phyloP scores from a whole-genome alignment of 2,797 vertebrate genomes.

The Setipinna tenuifilis region DNA sequence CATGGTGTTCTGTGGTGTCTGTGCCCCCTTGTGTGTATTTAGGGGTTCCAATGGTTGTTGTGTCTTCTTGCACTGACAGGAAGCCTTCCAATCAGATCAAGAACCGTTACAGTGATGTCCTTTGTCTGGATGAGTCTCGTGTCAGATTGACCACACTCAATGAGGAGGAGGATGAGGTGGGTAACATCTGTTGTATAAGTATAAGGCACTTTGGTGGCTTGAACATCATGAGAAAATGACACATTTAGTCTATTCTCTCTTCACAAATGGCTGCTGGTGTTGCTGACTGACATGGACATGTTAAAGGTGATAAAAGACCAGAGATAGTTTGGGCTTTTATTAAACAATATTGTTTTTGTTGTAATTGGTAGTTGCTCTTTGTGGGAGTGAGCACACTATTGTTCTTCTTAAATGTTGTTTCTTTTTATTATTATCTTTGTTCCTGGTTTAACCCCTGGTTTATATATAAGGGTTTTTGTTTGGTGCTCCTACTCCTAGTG shows the following conservation, averaged over 20 bases:
- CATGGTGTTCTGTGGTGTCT: neutral
- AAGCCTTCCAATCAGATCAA: slow-evolving; percentile 84
- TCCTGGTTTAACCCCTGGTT: no score
- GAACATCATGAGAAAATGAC: neutral
- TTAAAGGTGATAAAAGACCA: no score
- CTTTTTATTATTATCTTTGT: no score
- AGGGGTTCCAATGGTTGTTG: neutral
- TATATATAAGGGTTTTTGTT: no score
- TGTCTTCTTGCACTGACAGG: slow-evolving; percentile 59
- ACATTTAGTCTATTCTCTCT: no score
- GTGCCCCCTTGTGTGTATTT: neutral
- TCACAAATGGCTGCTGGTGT: neutral
- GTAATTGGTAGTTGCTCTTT: no score
- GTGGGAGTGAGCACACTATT: no score
- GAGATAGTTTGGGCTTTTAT: no score
- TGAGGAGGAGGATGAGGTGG: slow-evolving; percentile 81
- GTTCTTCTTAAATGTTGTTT: no score
- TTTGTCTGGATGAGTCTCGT: slow-evolving; percentile 84
- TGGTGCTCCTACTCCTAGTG: no score
- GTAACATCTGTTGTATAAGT: neutral
- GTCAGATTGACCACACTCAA: slow-evolving; percentile 76
- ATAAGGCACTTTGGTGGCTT: neutral
- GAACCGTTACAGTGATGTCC: slow-evolving; percentile 86
- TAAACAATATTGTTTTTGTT: no score
- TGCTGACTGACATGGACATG: neutral